These are phyloP conservation scores for Onychorhynchus coronatus DNA, from an alignment of 2,113 vertebrate species.

Conservation along the genomic window DNA sequence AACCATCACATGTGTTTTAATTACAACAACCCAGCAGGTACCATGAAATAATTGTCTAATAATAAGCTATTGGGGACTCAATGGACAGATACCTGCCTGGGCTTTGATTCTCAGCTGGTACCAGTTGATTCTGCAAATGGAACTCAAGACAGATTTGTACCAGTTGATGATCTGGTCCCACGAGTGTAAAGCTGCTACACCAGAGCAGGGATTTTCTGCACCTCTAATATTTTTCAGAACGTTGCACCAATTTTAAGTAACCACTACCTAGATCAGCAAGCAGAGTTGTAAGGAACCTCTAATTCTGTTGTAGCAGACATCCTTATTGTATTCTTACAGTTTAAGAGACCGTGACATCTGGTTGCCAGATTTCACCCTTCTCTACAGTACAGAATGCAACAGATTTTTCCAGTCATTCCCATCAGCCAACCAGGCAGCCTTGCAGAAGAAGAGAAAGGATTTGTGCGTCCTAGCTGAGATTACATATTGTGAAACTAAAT, in stretches of 20 bases:
- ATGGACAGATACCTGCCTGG: background rate
- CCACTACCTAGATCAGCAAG: background rate
- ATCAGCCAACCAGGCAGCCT: background rate
- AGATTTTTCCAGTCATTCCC: background rate
- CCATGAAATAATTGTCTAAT: background rate
- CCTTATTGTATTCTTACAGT: background rate
- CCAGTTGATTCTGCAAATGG: background rate
- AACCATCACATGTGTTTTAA: background rate
- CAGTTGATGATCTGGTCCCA: background rate
- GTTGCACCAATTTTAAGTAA: background rate
- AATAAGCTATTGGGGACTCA: background rate
- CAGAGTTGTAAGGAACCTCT: background rate
- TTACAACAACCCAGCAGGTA: background rate
- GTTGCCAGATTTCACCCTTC: background rate
- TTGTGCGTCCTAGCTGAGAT: background rate
- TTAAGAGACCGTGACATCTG: background rate
- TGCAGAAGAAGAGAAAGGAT: background rate
- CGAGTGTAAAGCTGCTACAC: background rate
- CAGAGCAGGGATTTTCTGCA: background rate
- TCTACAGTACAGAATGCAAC: background rate
- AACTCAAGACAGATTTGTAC: background rate
- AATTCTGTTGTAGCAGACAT: background rate
- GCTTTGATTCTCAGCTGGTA: background rate
- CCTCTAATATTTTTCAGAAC: background rate
- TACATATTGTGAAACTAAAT: background rate